Evolutionary conservation across 1,140 invertebrate species (phyloP).

Genomic region (Aporrectodea caliginosa): DNA sequence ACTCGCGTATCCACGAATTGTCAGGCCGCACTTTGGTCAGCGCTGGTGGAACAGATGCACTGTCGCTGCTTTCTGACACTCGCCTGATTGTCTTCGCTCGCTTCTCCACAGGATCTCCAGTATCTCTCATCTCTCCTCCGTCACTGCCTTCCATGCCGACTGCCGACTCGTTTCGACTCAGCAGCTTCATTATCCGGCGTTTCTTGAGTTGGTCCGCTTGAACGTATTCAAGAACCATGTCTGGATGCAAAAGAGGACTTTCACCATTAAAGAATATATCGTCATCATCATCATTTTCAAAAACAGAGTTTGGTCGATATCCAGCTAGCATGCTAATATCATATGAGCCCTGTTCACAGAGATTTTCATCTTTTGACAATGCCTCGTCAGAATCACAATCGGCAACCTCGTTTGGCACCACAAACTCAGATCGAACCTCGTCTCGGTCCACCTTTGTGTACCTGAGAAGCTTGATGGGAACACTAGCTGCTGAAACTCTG

Average conservation of each 20-base stretch:
- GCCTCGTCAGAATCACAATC: slow-evolving; percentile 11
- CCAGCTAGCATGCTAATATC: slow-evolving; percentile 9
- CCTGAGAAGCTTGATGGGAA: background rate
- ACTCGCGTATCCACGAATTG: slow-evolving; percentile 26
- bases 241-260: background rate
- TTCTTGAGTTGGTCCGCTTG: background rate
- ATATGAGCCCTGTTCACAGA: background rate
- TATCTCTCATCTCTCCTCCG: no score
- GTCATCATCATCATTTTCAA: background rate
- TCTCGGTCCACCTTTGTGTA: background rate
- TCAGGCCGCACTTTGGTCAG: slow-evolving; percentile 25
- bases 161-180: background rate
- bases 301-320: background rate
- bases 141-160: no score
- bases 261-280: no score
- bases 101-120: background rate
- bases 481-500: no score
- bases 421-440: background rate
- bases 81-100: background rate
- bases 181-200: background rate
- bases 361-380: background rate
- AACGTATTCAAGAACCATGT: background rate
- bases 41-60: slow-evolving; percentile 28
- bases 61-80: background rate
- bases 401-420: background rate